A percentile compares a stretch with the other conserved stretches of the same genome.
phyloP scores from a whole-genome alignment of 2,797 vertebrate genomes.

The Sebastes aleutianus region DNA sequence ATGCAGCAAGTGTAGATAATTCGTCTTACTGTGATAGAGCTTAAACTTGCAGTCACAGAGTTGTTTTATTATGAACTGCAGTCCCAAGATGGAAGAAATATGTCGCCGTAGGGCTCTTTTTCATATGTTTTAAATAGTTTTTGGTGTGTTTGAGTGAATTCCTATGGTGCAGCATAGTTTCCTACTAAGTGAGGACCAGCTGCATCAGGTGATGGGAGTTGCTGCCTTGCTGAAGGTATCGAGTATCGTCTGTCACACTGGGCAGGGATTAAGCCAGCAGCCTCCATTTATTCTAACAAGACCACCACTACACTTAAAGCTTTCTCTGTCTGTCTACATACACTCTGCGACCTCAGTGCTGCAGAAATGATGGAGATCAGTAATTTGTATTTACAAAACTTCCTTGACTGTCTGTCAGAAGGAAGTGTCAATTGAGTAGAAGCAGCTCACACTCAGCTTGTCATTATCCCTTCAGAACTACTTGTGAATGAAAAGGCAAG shows the following conservation, averaged over 20 bases:
- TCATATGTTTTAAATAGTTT: background rate
- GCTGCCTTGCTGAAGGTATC: background rate
- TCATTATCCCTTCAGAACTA: slow-evolving; percentile 19
- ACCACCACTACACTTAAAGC: background rate
- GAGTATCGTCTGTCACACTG: background rate
- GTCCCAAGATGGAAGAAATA: background rate
- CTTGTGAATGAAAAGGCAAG: slow-evolving; percentile 54
- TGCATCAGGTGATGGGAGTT: background rate
- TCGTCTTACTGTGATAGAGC: background rate
- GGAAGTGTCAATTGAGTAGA: slow-evolving; percentile 12
- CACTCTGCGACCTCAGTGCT: background rate
- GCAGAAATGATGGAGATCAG: background rate
- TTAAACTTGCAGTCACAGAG: background rate
- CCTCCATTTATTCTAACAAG: background rate
- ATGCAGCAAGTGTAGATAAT: background rate
- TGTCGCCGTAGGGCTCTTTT: background rate
- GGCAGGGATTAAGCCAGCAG: background rate
- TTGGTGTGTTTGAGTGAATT: background rate
- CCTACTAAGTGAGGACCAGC: background rate
- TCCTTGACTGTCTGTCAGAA: background rate
- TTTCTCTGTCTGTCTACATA: too few relatives aligned
- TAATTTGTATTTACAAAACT: background rate
- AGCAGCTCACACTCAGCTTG: background rate
- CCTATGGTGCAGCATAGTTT: background rate
- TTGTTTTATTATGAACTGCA: background rate